Evolutionary conservation across 2,113 vertebrate species (phyloP).

Genomic region (Dicerorhinus sumatrensis): DNA sequence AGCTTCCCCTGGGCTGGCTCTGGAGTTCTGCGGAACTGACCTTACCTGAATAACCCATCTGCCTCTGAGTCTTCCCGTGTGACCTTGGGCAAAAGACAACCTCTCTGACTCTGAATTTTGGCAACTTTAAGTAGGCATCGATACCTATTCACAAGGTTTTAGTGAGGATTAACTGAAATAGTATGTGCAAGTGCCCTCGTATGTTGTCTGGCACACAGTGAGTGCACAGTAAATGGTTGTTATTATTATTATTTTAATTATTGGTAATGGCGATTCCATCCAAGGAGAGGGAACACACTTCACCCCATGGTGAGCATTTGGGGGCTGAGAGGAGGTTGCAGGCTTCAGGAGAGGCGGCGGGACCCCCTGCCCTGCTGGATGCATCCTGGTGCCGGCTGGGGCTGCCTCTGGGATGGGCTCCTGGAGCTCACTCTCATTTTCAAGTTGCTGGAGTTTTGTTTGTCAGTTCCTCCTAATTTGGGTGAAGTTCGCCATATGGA

Average conservation of each 20-base stretch:
- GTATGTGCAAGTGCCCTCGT: no score
- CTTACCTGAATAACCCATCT: not conserved
- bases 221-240: not conserved
- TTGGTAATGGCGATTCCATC: not conserved
- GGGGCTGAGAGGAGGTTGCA: not conserved
- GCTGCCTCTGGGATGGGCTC: not conserved
- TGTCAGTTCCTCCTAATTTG: constrained; percentile 71
- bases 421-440: constrained; percentile 44
- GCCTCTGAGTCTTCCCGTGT: not conserved
- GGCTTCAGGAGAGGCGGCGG: not conserved
- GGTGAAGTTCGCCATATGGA: constrained; percentile 86
- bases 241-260: not conserved
- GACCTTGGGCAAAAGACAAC: not conserved
- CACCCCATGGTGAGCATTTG: not conserved
- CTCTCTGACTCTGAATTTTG: not conserved
- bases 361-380: not conserved
- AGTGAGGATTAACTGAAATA: not conserved
- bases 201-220: no score
- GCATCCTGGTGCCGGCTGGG: rapidly evolving
- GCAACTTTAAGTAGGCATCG: not conserved
- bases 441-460: constrained; percentile 74
- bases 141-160: not conserved
- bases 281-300: not conserved
- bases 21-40: not conserved
- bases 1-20: not conserved